Conservation (phyloP, 2,113 vertebrate genomes). For the Rattus rattus region DNA sequence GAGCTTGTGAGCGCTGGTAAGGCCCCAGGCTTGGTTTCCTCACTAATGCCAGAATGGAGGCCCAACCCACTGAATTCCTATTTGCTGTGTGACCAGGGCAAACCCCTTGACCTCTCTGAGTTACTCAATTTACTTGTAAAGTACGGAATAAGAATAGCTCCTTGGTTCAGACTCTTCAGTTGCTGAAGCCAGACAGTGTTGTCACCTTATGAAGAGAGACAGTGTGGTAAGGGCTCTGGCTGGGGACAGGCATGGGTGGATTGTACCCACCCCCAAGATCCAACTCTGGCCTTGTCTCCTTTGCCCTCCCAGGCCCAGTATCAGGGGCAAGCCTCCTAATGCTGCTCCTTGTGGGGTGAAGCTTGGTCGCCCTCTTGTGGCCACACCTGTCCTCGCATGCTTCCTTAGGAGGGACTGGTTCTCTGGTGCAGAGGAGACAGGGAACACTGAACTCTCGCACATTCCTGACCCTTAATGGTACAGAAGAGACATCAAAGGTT, state of each 20-base stretch:
- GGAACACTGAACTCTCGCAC: not conserved
- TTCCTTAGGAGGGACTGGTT: not conserved
- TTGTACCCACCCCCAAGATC: not conserved
- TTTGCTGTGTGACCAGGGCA: not conserved
- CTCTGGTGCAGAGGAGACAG: rapidly evolving
- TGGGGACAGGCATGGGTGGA: not conserved
- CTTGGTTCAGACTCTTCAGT: not conserved
- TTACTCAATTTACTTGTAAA: not conserved
- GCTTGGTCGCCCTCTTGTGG: constrained; percentile 73
- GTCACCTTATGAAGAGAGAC: not conserved
- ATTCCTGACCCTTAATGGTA: not conserved
- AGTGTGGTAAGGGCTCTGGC: not conserved
- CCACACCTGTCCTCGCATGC: not conserved
- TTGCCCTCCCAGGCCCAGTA: no score
- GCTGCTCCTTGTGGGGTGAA: not conserved
- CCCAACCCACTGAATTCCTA: not conserved
- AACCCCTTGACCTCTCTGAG: not conserved
- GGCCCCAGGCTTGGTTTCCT: not conserved
- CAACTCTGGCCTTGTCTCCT: not conserved
- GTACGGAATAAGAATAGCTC: not conserved
- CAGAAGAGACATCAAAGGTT: not conserved
- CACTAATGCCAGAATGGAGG: not conserved
- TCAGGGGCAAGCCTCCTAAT: rapidly evolving
- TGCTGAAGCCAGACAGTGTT: not conserved
- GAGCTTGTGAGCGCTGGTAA: not conserved